Conservation (phyloP, 2,888 invertebrate genomes). For the Drosophila anomalata region DNA sequence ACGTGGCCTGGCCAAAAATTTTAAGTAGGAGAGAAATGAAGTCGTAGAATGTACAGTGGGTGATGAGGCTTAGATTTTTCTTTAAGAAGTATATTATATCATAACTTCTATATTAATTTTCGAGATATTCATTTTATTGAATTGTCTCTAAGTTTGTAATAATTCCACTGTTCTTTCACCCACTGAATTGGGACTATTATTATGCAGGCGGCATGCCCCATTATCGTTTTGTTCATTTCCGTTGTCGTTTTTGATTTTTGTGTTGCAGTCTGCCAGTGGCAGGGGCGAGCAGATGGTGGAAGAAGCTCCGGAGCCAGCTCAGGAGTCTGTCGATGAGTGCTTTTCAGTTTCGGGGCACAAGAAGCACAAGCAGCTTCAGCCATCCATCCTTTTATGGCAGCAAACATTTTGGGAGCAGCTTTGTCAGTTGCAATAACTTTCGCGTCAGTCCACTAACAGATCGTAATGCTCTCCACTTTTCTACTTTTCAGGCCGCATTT, state of each 20-base stretch:
- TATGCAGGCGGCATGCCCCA: slow-evolving; percentile 67
- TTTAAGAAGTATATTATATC: neutral
- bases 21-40: slow-evolving; percentile 48
- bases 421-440: slow-evolving; percentile 76
- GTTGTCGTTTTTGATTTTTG: slow-evolving; percentile 47
- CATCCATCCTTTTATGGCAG: slow-evolving; percentile 5
- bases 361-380: slow-evolving; percentile 16
- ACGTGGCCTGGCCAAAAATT: slow-evolving; percentile 35
- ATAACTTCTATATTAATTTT: neutral
- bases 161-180: slow-evolving; percentile 7
- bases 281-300: slow-evolving; percentile 14
- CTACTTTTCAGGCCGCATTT: slow-evolving; percentile 52
- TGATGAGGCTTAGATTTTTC: neutral
- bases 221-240: slow-evolving; percentile 73
- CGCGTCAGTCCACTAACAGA: slow-evolving; percentile 69
- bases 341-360: slow-evolving; percentile 35
- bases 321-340: slow-evolving; percentile 55
- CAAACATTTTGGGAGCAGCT: slow-evolving; percentile 48
- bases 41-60: slow-evolving; percentile 9
- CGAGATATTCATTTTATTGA: neutral
- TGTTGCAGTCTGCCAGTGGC: slow-evolving; percentile 4
- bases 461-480: slow-evolving; percentile 46
- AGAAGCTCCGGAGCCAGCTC: slow-evolving; percentile 4
- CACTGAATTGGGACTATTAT: slow-evolving; percentile 56
- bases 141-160: too few species aligned